Conservation (phyloP, 2,888 invertebrate species). For the Ophion costatus region DNA sequence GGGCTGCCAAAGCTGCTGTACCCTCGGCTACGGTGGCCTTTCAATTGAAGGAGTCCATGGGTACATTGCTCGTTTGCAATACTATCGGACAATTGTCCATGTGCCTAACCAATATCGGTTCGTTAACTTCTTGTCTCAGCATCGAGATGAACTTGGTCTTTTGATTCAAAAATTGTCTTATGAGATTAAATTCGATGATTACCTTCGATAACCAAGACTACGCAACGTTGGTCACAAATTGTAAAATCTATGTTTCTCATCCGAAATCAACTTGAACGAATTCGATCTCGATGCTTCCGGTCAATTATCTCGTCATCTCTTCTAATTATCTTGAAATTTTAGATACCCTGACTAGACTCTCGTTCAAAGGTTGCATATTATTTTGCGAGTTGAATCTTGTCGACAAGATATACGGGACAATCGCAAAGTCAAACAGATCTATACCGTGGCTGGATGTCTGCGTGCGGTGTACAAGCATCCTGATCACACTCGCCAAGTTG, state of each 20-base stretch:
- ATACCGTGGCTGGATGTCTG: slow-evolving; percentile 86
- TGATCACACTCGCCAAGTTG: slow-evolving; percentile 89
- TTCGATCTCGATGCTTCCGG: not conserved
- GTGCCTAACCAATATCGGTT: slow-evolving; percentile 83
- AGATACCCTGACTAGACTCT: slow-evolving; percentile 83
- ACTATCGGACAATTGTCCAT: slow-evolving; percentile 80
- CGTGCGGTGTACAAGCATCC: slow-evolving; percentile 85
- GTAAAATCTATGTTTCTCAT: not conserved
- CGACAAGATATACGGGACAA: slow-evolving; percentile 80
- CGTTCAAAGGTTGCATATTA: slow-evolving; percentile 77
- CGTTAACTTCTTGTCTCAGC: slow-evolving; percentile 55
- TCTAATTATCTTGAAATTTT: not conserved
- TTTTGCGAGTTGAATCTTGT: slow-evolving; percentile 80
- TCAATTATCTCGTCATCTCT: not conserved
- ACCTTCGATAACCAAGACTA: not conserved
- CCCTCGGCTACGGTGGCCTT: slow-evolving; percentile 80
- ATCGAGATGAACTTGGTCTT: not conserved
- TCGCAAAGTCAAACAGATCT: slow-evolving; percentile 85
- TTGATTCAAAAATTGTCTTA: too few relatives aligned
- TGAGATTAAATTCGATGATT: not conserved
- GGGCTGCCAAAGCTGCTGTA: slow-evolving; percentile 75
- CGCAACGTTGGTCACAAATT: not conserved
- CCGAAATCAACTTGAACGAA: not conserved
- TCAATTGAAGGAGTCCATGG: slow-evolving; percentile 78
- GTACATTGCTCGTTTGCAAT: slow-evolving; percentile 75